phyloP scores from a whole-genome alignment of 2,888 invertebrate species.

The Macropis europaea region DNA sequence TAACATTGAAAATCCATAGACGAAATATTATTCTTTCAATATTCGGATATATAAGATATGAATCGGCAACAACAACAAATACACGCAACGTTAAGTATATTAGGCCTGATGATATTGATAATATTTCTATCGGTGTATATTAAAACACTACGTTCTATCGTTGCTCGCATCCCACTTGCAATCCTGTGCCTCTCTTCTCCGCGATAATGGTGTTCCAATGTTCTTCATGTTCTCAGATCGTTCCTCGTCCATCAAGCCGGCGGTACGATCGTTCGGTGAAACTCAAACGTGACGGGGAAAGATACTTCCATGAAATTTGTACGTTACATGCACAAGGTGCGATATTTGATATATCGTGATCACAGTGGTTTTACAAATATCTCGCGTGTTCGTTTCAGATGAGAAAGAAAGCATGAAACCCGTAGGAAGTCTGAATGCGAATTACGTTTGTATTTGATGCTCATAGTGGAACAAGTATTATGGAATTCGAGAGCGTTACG shows the following conservation, averaged over 20 bases:
- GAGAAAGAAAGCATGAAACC: too few species aligned
- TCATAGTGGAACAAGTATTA: constrained; percentile 12
- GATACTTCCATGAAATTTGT: constrained; percentile 9
- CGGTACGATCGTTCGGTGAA: too few species aligned
- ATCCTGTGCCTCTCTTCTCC: constrained; percentile 22
- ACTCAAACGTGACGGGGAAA: too few species aligned
- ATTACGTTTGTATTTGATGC: background rate
- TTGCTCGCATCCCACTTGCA: constrained; percentile 45
- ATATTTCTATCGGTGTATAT: constrained; percentile 62
- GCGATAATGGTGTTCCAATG: constrained; percentile 38
- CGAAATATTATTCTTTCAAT: constrained; percentile 71
- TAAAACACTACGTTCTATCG: constrained; percentile 53
- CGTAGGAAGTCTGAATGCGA: too few species aligned
- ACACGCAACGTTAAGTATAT: constrained; percentile 78
- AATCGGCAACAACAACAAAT: constrained; percentile 76
- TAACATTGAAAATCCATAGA: constrained; percentile 75
- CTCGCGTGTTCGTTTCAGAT: background rate
- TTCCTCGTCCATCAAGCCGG: too few species aligned
- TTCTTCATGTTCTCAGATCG: background rate
- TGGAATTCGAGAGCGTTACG: constrained; percentile 14
- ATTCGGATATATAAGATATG: constrained; percentile 71
- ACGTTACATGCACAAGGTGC: constrained; percentile 1
- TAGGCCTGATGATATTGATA: constrained; percentile 77
- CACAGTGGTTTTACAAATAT: constrained; percentile 10
- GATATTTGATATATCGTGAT: constrained; percentile 8